phyloP scores from a whole-genome alignment of 2,797 vertebrate genomes.

The Phrynocephalus forsythii region DNA sequence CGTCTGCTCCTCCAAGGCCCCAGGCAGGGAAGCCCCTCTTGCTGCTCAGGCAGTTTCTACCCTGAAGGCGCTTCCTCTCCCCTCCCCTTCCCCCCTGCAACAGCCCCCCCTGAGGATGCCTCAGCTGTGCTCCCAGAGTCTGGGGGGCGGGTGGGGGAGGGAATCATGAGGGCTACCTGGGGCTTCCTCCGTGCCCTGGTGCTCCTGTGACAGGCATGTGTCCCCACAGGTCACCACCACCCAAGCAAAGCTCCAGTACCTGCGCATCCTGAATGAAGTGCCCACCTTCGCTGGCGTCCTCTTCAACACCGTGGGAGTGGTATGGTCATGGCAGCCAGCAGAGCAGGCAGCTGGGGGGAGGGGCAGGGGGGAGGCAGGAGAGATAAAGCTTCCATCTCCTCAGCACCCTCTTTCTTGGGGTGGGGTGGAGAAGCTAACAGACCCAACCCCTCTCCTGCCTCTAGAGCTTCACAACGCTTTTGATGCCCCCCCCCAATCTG shows the following conservation, averaged over 20 bases:
- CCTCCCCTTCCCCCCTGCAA: too few species aligned
- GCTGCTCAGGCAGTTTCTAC: background rate
- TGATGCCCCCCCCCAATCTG: too few species aligned
- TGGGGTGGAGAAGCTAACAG: too few species aligned
- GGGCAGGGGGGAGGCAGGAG: too few species aligned
- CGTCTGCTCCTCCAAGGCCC: too few species aligned
- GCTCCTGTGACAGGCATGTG: background rate
- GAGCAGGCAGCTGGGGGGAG: background rate
- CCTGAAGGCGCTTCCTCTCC: too few species aligned
- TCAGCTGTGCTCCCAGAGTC: too few species aligned
- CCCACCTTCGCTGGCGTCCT: conserved; percentile 96
- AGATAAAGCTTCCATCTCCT: too few species aligned
- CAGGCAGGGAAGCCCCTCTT: too few species aligned
- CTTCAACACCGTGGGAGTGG: conserved; percentile 97
- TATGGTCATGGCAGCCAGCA: conserved; percentile 70
- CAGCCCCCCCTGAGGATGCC: background rate
- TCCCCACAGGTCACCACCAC: conserved; percentile 89
- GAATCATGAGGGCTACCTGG: background rate
- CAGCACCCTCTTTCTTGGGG: too few species aligned
- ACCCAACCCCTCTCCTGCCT: background rate
- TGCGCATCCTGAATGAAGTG: conserved; percentile 96
- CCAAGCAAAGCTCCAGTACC: conserved; percentile 98
- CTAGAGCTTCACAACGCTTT: too few species aligned
- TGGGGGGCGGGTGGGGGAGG: too few species aligned
- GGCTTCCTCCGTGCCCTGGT: background rate